Conservation (phyloP, 2,888 invertebrate species). For the Cephus nigrinus region DNA sequence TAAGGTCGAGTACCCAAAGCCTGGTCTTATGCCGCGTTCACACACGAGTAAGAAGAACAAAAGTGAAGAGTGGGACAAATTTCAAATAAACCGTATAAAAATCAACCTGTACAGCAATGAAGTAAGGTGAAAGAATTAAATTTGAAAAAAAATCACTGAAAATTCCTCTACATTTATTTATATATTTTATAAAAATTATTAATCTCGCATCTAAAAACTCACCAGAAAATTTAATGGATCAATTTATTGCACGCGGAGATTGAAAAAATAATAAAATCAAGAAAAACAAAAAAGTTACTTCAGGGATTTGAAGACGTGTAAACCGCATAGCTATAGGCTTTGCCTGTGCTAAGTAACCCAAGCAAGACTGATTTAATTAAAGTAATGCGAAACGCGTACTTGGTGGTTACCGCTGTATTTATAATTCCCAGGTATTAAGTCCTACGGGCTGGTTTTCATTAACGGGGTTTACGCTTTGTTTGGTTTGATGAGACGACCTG, state of each 20-base stretch:
- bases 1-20: conserved; percentile 41
- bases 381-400: background rate
- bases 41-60: background rate
- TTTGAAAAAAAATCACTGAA: background rate
- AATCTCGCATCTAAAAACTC: background rate
- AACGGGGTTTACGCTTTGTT: background rate
- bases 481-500: background rate
- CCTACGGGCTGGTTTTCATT: background rate
- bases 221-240: background rate
- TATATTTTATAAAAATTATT: no score
- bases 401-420: background rate
- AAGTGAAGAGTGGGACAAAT: background rate
- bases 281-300: background rate
- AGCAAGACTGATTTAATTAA: conserved; percentile 1
- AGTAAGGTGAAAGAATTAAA: background rate
- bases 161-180: background rate
- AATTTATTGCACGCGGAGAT: background rate
- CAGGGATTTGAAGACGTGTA: background rate
- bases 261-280: background rate
- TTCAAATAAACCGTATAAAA: background rate
- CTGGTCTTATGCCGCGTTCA: background rate
- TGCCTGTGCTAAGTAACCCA: background rate
- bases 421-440: background rate
- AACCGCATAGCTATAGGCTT: background rate
- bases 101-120: background rate